Conservation (phyloP, 1,140 invertebrate species). For the Drosophila pachea region DNA sequence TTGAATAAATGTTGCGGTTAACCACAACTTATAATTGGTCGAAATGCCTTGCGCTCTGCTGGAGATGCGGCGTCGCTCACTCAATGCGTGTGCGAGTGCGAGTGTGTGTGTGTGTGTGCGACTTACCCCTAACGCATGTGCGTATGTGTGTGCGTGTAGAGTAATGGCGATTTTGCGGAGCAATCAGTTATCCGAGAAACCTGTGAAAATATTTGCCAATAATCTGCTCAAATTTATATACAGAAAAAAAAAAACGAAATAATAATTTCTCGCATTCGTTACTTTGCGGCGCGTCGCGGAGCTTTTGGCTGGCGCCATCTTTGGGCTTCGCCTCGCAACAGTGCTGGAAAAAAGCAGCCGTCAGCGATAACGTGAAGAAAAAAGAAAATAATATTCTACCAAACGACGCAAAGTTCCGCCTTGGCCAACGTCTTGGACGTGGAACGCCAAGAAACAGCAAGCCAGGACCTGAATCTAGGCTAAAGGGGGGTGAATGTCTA, state of each 20-base stretch:
- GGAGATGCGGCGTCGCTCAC: slow-evolving; percentile 23
- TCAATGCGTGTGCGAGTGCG: slow-evolving; percentile 14
- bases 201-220: background rate
- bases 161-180: slow-evolving; percentile 16
- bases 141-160: slow-evolving; percentile 18
- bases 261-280: background rate
- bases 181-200: slow-evolving; percentile 1
- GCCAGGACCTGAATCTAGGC: slow-evolving; percentile 21
- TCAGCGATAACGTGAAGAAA: slow-evolving; percentile 16
- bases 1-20: slow-evolving; percentile 79
- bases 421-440: slow-evolving; percentile 50
- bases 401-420: slow-evolving; percentile 50
- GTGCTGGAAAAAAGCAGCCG: slow-evolving; percentile 2
- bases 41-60: slow-evolving; percentile 71
- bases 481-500: slow-evolving; percentile 57
- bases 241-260: background rate
- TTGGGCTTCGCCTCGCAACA: slow-evolving; percentile 22
- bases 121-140: slow-evolving; percentile 37
- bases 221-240: background rate
- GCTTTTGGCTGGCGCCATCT: slow-evolving; percentile 68
- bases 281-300: slow-evolving; percentile 9
- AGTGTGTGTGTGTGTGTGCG: slow-evolving; percentile 17
- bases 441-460: slow-evolving; percentile 34
- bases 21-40: slow-evolving; percentile 79
- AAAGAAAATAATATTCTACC: slow-evolving; percentile 32